Evolutionary conservation across 2,113 vertebrate species (phyloP).

Genomic region (Gallinago undulata): DNA sequence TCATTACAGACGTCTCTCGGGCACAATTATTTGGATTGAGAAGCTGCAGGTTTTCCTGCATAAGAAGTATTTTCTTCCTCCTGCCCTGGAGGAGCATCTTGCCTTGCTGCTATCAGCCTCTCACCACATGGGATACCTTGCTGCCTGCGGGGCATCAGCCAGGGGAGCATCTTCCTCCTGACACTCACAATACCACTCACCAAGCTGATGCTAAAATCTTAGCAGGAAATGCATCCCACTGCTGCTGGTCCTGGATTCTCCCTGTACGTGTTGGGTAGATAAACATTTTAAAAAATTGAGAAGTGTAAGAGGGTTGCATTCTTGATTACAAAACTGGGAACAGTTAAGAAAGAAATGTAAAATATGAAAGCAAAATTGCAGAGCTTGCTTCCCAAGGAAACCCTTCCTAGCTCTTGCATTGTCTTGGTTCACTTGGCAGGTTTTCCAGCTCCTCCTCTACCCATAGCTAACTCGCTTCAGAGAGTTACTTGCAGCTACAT

Average conservation of each 20-base stretch:
- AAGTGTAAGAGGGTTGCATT: neutral
- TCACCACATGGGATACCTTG: neutral
- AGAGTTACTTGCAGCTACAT: neutral
- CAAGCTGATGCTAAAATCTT: neutral
- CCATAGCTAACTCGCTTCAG: neutral
- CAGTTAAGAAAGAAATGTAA: neutral
- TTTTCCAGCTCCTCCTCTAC: neutral
- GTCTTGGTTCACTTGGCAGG: neutral
- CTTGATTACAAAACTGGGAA: neutral
- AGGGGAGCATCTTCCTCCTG: neutral
- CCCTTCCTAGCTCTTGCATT: neutral
- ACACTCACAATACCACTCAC: neutral
- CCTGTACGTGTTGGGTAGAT: neutral
- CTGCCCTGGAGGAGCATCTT: neutral
- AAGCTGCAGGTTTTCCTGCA: neutral
- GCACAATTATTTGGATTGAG: neutral
- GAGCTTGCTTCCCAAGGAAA: neutral
- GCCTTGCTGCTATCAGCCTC: neutral
- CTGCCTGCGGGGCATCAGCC: neutral
- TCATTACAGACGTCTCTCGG: rapidly evolving
- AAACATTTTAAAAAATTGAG: neutral
- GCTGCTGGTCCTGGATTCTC: rapidly evolving
- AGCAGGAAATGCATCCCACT: neutral
- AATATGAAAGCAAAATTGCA: neutral
- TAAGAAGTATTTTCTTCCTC: neutral